Conservation (phyloP, 2,797 vertebrate species). For the Enteromius fasciolatus region DNA sequence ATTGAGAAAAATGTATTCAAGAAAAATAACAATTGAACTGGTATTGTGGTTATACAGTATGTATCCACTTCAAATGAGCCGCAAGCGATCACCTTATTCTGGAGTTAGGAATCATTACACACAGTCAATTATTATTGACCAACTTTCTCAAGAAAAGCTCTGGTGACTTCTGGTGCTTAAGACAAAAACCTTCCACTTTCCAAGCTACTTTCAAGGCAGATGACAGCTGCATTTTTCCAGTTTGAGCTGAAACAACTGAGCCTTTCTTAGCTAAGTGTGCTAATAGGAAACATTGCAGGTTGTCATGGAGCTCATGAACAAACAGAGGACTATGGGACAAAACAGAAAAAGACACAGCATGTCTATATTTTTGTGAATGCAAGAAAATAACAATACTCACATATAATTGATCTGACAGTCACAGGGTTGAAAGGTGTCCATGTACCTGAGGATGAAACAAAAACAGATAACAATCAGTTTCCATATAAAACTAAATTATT, state of each 20-base stretch:
- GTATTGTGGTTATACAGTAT: neutral
- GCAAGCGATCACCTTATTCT: neutral
- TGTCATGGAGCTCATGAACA: slow-evolving; percentile 31
- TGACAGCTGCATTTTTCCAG: neutral
- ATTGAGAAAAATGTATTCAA: neutral
- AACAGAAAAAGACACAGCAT: neutral
- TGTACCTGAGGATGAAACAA: slow-evolving; percentile 79
- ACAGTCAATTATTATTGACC: slow-evolving; percentile 10
- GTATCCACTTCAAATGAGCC: neutral
- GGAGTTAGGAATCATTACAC: slow-evolving; percentile 1
- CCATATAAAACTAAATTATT: neutral
- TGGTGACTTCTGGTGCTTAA: neutral
- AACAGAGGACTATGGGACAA: slow-evolving; percentile 1
- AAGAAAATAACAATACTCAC: slow-evolving; percentile 78
- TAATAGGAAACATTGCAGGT: slow-evolving; percentile 12
- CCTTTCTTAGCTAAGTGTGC: slow-evolving; percentile 3
- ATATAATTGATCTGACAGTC: slow-evolving; percentile 94
- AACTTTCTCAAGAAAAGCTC: slow-evolving; percentile 4
- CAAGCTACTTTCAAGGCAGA: neutral
- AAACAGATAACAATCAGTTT: slow-evolving; percentile 35
- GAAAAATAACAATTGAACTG: neutral
- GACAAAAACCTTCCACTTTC: neutral
- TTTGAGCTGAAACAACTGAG: slow-evolving; percentile 19
- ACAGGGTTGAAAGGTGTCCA: slow-evolving; percentile 99
- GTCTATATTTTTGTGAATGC: neutral